Evolutionary conservation across 2,888 invertebrate genomes (phyloP).

Genomic region (Pristionchus japonicus): DNA sequence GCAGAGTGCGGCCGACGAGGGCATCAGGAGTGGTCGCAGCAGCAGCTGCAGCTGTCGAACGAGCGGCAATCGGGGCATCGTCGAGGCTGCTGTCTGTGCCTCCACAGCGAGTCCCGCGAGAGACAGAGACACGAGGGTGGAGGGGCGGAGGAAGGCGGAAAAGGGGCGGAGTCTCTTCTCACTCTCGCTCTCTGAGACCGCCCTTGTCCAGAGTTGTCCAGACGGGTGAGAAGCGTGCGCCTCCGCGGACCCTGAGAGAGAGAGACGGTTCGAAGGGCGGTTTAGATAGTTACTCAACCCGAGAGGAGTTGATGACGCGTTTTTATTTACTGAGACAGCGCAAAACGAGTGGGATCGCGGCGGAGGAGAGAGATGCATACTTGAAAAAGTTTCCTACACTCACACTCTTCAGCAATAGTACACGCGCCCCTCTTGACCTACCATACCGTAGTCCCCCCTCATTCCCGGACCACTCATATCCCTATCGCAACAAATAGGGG

Average conservation of each 20-base stretch:
- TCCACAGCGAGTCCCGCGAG: slow-evolving; percentile 15
- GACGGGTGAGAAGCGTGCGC: not conserved
- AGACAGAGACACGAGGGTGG: not conserved
- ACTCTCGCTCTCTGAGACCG: not conserved
- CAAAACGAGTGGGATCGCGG: not conserved
- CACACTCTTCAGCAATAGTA: not conserved
- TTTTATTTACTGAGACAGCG: slow-evolving; percentile 26
- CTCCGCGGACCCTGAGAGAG: not conserved
- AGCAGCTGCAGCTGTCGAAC: not conserved
- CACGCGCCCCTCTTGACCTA: not conserved
- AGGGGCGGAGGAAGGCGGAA: slow-evolving; percentile 9
- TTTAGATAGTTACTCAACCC: slow-evolving; percentile 29
- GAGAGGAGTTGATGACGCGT: slow-evolving; percentile 6
- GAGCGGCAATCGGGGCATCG: not conserved
- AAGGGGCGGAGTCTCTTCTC: slow-evolving; percentile 20
- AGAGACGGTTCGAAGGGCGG: not conserved
- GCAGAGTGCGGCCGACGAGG: not conserved
- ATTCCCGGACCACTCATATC: not conserved
- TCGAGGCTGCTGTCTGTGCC: not conserved
- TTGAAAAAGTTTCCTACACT: not conserved
- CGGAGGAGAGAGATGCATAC: not conserved
- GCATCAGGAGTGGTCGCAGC: not conserved
- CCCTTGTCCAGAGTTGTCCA: not conserved
- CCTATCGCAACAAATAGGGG: slow-evolving; percentile 24
- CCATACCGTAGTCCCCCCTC: slow-evolving; percentile 1